phyloP scores from a whole-genome alignment of 2,888 invertebrate genomes.

The Hemaris fuciformis region DNA sequence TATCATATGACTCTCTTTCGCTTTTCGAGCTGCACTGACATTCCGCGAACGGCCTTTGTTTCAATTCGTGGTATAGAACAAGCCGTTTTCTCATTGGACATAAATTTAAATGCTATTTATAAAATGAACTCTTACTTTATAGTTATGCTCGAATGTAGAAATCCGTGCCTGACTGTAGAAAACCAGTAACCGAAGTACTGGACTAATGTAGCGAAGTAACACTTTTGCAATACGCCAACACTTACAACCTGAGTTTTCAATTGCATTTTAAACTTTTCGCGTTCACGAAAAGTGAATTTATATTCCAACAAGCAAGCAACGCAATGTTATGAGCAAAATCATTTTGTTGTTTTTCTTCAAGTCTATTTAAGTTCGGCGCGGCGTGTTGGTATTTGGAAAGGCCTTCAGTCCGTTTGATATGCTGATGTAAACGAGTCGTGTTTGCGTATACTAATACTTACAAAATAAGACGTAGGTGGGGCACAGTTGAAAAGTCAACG shows the following conservation, averaged over 20 bases:
- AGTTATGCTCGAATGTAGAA: not conserved
- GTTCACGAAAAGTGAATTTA: conserved; percentile 61
- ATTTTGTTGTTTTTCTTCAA: not conserved
- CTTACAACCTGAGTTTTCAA: not conserved
- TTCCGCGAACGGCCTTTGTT: too few relatives aligned
- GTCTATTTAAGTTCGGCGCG: not conserved
- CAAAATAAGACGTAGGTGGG: conserved; percentile 50
- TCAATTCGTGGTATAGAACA: too few relatives aligned
- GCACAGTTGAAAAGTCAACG: conserved; percentile 63
- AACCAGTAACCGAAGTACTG: not conserved
- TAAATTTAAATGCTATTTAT: too few relatives aligned
- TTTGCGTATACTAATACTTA: conserved; percentile 43
- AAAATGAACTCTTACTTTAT: not conserved
- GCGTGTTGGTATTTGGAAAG: not conserved
- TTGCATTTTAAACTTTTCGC: conserved; percentile 57
- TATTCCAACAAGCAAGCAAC: conserved; percentile 25
- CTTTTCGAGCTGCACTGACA: too few relatives aligned
- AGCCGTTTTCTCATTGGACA: too few relatives aligned
- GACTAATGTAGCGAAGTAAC: not conserved
- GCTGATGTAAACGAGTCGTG: conserved; percentile 32
- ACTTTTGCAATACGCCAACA: not conserved
- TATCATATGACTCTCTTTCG: too few relatives aligned
- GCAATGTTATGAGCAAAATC: not conserved
- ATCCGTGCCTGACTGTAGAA: not conserved
- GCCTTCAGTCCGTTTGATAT: conserved; percentile 16